Base-by-base conservation (phyloP, 2,113 vertebrate species). In the Stigmatopora nigra region DNA sequence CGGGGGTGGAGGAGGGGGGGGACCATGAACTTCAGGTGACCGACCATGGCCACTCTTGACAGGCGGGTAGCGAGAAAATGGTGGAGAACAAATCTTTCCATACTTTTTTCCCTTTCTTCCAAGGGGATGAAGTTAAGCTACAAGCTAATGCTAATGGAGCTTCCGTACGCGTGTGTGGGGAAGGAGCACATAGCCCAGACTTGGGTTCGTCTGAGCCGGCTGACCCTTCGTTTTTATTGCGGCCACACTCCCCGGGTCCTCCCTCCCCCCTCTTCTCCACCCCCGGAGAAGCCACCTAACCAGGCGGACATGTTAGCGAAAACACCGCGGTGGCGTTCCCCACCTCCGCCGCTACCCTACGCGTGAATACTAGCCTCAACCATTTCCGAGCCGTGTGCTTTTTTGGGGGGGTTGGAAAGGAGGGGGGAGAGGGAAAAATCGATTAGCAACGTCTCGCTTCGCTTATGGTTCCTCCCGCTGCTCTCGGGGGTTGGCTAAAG, bases 11-110 rank as follows among this genome's bases (percentile, higher is more conserved):
- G n/a, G n/a, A n/a, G 71, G 72, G 72, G 80, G 89, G 90, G 84
- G 85, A 88, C 91, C 88, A 85, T 95, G 93, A 98, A 98, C 94
- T 96, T 94, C 93, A 93, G 93, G 92, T 95, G 94, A 95, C 94
- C 94, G 94, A 92, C 90, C 92, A 88, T 85, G 90, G 92, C 93
- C 91, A 91, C 89, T 88, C 89, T 88, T 79, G 85, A 61, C 84
- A 81, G 47, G 1, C 3, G 10, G 2, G 19, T 15, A 13, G 19
- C 25, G 63, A 82, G 81, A 82, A 87, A 87, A 83, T 79, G 53
- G 53, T 56, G 53, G 53, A 20, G 22, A 31, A 16, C 22, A 55
- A 14, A 55, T 56, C 53, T 56, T 56, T 56, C 14, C 53, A 56
- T 56, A 56, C 83, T 86, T 67, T 61, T 84, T 80, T 84, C n/a